These are phyloP conservation scores for Geophilus truncorum DNA, from an alignment of 2,888 invertebrate species.

Conservation along the genomic window DNA sequence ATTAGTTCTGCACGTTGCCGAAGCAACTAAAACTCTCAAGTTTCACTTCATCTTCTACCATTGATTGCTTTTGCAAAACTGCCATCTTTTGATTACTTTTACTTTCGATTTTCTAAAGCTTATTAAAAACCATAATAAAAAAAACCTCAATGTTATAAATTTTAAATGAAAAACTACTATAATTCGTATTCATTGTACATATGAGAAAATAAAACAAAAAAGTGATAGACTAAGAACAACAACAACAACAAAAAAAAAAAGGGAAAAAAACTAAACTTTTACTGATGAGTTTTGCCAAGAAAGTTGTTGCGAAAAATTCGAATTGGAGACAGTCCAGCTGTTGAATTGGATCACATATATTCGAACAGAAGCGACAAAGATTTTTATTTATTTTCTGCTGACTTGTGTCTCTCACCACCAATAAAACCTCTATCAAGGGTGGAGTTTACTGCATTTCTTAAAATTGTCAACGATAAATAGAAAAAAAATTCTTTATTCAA, in stretches of 20 bases:
- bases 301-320: neutral
- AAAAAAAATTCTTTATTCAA: neutral
- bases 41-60: neutral
- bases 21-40: neutral
- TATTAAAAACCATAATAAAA: too few relatives aligned
- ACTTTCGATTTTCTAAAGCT: too few relatives aligned
- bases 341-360: neutral
- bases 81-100: too few relatives aligned
- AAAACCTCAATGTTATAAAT: too few relatives aligned
- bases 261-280: neutral
- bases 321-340: neutral
- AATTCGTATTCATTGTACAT: too few relatives aligned
- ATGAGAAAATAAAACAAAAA: too few relatives aligned
- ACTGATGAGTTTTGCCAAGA: neutral
- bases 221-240: too few relatives aligned
- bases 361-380: neutral
- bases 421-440: neutral
- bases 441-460: neutral
- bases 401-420: neutral
- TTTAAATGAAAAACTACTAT: too few relatives aligned
- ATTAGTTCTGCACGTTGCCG: neutral
- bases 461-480: neutral
- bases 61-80: neutral
- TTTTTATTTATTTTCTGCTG: slow-evolving; percentile 1
- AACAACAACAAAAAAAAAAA: too few relatives aligned